Evolutionary conservation across 2,113 vertebrate species (phyloP).

Genomic region (Regulus satrapa): DNA sequence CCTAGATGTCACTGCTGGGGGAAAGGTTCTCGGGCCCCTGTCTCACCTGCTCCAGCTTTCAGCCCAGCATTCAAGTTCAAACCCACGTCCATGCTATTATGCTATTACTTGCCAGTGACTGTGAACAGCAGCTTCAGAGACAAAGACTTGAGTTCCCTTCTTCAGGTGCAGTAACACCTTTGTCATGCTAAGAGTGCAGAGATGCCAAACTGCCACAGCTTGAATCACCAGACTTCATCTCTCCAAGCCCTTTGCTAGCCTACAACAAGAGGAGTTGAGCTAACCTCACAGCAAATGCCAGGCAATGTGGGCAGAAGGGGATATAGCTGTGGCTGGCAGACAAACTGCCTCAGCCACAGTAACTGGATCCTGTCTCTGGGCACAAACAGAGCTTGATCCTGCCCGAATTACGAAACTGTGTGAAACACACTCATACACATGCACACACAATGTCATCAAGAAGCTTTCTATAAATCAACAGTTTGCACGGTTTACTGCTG

Average conservation of each 20-base stretch:
- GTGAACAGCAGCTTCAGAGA: background rate
- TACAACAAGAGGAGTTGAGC: background rate
- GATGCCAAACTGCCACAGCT: slow-evolving; percentile 14
- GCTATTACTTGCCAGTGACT: background rate
- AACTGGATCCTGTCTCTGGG: background rate
- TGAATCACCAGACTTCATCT: slow-evolving; percentile 17
- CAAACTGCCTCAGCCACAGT: background rate
- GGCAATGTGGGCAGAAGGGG: background rate
- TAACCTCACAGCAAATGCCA: slow-evolving; percentile 50
- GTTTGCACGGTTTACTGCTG: background rate
- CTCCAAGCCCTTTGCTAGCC: slow-evolving; percentile 40
- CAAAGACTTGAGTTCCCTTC: background rate
- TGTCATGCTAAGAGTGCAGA: background rate
- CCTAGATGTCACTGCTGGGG: background rate
- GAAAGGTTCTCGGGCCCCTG: background rate
- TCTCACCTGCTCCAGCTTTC: background rate
- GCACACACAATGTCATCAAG: background rate
- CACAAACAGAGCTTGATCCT: background rate
- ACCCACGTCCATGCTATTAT: background rate
- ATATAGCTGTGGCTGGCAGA: background rate
- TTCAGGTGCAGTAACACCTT: background rate
- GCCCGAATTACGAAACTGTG: background rate
- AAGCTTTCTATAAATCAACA: slow-evolving; percentile 1
- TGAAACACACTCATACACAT: slow-evolving; percentile 7
- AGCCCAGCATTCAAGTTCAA: background rate